A percentile compares a stretch with the other conserved stretches of the same genome.
Conservation (phyloP, 2,797 vertebrate genomes). For the Chiroxiphia lanceolata region DNA sequence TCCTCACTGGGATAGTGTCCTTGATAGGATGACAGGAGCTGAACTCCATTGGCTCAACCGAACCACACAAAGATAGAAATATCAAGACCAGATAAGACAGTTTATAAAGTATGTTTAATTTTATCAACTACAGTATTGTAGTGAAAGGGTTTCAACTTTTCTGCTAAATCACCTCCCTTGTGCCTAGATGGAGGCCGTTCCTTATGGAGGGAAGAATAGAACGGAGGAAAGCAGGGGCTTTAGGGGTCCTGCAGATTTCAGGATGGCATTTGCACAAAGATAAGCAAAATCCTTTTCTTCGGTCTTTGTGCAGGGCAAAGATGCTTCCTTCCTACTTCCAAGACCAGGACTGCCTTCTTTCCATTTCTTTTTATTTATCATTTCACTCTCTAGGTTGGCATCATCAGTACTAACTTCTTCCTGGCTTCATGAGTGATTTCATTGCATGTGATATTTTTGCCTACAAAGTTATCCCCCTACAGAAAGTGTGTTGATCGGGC, state of each 20-base stretch:
- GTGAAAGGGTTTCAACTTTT: neutral
- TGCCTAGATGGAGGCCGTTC: neutral
- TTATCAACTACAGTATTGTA: neutral
- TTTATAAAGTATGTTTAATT: neutral
- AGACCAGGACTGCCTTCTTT: neutral
- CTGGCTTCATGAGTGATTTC: neutral
- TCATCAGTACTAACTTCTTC: neutral
- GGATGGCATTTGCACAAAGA: neutral
- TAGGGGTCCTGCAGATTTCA: neutral
- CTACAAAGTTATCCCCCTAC: neutral
- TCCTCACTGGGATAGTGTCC: neutral
- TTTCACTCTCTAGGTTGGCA: neutral
- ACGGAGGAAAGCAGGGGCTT: neutral
- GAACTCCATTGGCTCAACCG: accelerated
- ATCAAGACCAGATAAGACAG: neutral
- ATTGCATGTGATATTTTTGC: neutral
- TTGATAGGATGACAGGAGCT: neutral
- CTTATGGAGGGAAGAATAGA: neutral
- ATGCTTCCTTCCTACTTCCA: neutral
- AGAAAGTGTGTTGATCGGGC: neutral
- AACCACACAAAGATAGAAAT: neutral
- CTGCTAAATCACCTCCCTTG: neutral
- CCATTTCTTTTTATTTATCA: no score
- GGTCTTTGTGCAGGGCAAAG: neutral
- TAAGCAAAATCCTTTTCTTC: neutral